Evolutionary conservation across 1,140 invertebrate genomes (phyloP).

Genomic region (Chrysopa pallens): DNA sequence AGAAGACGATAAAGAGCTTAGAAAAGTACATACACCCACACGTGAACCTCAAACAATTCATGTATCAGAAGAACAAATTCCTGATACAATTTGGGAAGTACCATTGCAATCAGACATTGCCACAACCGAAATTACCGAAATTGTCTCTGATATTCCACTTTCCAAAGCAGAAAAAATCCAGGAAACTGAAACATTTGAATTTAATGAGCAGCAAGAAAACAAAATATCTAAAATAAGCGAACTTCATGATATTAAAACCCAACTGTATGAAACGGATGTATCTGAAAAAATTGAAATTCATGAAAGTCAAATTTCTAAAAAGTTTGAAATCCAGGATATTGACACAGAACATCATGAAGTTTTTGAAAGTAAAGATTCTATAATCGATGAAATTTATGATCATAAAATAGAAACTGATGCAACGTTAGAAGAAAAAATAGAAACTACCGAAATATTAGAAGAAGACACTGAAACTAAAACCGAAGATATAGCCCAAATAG

Average conservation of each 20-base stretch:
- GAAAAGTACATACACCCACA: slow-evolving; percentile 13
- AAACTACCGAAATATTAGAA: slow-evolving; percentile 28
- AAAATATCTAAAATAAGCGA: not conserved
- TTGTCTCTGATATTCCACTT: slow-evolving; percentile 10
- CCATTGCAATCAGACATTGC: slow-evolving; percentile 29
- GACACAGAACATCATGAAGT: too few relatives aligned
- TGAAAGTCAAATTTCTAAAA: too few relatives aligned
- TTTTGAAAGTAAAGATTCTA: not conserved
- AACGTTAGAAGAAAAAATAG: slow-evolving; percentile 31
- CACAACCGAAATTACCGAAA: slow-evolving; percentile 13
- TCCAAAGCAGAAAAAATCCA: too few relatives aligned
- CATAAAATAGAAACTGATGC: slow-evolving; percentile 31
- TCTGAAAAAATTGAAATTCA: not conserved
- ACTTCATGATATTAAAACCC: too few relatives aligned
- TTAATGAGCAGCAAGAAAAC: slow-evolving; percentile 19
- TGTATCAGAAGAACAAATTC: slow-evolving; percentile 33
- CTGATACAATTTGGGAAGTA: slow-evolving; percentile 43
- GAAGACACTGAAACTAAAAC: slow-evolving; percentile 28
- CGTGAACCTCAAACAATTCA: slow-evolving; percentile 27
- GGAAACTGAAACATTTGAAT: slow-evolving; percentile 12
- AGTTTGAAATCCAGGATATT: too few relatives aligned
- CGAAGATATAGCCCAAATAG: slow-evolving; percentile 29
- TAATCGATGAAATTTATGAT: slow-evolving; percentile 12
- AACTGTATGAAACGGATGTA: not conserved
- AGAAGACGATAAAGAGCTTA: slow-evolving; percentile 4